Conservation (phyloP, 1,140 invertebrate genomes). For the Drosophila cardini region DNA sequence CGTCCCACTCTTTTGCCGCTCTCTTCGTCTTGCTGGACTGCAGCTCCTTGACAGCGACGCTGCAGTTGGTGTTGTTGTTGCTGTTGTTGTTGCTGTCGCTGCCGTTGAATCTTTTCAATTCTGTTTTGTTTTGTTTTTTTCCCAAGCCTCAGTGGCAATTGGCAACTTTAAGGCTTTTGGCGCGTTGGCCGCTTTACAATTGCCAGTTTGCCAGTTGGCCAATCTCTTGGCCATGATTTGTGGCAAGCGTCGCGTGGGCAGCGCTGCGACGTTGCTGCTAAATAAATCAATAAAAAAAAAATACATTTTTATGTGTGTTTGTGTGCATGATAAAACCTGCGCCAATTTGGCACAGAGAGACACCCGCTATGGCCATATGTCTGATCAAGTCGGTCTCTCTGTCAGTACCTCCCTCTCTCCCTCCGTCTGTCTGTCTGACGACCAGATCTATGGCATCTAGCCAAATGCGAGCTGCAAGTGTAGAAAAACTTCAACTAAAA, state of each 20-base stretch:
- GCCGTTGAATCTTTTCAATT: conserved; percentile 9
- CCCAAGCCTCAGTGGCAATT: conserved; percentile 13
- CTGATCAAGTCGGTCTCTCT: conserved; percentile 16
- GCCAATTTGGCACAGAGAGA: conserved; percentile 55
- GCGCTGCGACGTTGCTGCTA: conserved; percentile 33
- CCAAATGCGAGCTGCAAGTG: conserved; percentile 39
- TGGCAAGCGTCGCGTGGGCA: conserved; percentile 58
- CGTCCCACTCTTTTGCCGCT: neutral
- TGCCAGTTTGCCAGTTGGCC: conserved; percentile 36
- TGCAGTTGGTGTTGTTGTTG: conserved; percentile 12
- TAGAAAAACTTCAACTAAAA: conserved; percentile 3
- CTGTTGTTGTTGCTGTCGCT: neutral
- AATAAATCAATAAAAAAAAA: conserved; percentile 70
- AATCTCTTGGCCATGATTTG: conserved; percentile 62
- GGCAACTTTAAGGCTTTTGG: conserved; percentile 20
- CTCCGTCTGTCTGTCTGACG: conserved; percentile 4
- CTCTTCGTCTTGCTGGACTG: no score
- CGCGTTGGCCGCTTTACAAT: conserved; percentile 53
- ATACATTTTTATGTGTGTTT: no score
- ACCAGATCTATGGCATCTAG: conserved; percentile 28
- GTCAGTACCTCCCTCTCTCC: no score
- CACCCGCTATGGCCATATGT: conserved; percentile 68
- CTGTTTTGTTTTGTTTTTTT: no score
- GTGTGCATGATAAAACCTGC: conserved; percentile 17
- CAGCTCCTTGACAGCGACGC: conserved; percentile 4